Conservation (phyloP, 1,140 invertebrate species). For the Charaxes varanes region DNA sequence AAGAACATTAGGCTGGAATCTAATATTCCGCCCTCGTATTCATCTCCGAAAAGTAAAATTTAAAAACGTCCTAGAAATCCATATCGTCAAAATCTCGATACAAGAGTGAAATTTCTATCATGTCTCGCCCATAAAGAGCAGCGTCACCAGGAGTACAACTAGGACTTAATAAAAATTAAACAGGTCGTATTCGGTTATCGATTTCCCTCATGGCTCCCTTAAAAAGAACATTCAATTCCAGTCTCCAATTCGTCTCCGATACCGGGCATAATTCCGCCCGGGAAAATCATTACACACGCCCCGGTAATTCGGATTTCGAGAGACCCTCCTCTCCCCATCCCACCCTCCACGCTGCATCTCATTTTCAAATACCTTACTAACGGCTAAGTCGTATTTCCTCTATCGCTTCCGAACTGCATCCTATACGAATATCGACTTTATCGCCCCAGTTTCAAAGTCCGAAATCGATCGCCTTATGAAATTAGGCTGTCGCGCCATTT, state of each 20-base stretch:
- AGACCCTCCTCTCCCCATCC: conserved; percentile 30
- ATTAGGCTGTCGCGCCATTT: conserved; percentile 33
- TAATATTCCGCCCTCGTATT: too few species aligned
- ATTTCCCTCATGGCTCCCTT: conserved; percentile 30
- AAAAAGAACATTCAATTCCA: conserved; percentile 60
- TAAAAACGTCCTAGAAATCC: too few species aligned
- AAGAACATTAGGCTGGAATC: too few species aligned
- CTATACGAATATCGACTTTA: conserved; percentile 43
- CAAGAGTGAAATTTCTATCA: too few species aligned
- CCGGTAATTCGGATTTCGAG: conserved; percentile 70
- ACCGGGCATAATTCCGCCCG: conserved; percentile 63
- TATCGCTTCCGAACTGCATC: conserved; percentile 19
- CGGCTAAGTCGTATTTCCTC: conserved; percentile 46
- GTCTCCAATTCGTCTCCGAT: conserved; percentile 56
- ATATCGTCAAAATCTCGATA: too few species aligned
- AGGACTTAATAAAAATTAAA: conserved; percentile 20
- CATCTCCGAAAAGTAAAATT: too few species aligned
- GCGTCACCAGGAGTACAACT: conserved; percentile 3
- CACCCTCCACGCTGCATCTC: conserved; percentile 64
- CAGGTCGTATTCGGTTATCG: conserved; percentile 25
- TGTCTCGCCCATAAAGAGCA: too few species aligned
- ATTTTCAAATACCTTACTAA: conserved; percentile 65
- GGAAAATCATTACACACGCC: conserved; percentile 73
- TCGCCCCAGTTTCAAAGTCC: conserved; percentile 25
- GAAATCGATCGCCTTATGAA: conserved; percentile 22